Base-by-base conservation (phyloP, 2,888 invertebrate genomes). In the Hipparchia semele region DNA sequence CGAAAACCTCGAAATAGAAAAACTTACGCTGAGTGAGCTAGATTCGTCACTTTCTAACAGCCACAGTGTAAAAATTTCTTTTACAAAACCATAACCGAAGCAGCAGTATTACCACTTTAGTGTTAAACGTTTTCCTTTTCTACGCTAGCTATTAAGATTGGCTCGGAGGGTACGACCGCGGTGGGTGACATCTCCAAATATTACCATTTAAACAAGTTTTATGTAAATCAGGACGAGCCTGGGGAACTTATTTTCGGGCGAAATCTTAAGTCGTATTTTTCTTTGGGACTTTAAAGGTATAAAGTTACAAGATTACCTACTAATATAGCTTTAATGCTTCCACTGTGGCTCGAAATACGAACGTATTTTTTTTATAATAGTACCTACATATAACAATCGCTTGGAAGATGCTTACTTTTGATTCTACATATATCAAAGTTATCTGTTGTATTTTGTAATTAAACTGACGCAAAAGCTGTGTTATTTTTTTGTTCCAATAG, bases 181-280 rank as follows among this genome's bases (percentile, higher is more conserved):
- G 87, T 85, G 84, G 88, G 88, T 90, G 92, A 92, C 90, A 87
- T 91, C 90, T 88, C 86, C 90, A 91, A 93, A 93, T 93, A 93
- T 93, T 93, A 93, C 91, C 93, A 93, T 93, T 93, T 93, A 93
- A 92, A 93, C 93, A 93, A 92, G 92, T 93, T 93, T 93, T 93
- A 93, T 93, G 93, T 92, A 92, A 93, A 93, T 93, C 89, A 84
- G 82, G 78, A 73, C 80, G 87, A 83, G 87, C 84, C 85, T 85
- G 83, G 82, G 84, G 86, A 84, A 88, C 88, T 90, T 90, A 92
- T 91, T 90, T 91, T 90, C 86, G 85, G 84, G 82, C 82, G 82
- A 87, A 90, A 90, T 91, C 91, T 90, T 86, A 86, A 85, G 83
- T 84, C 87, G 82, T 85, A 84, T 89, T 91, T 89, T 92, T 90